Evolutionary conservation across 1,140 invertebrate genomes (phyloP).

Genomic region (Bombyx mandarina): DNA sequence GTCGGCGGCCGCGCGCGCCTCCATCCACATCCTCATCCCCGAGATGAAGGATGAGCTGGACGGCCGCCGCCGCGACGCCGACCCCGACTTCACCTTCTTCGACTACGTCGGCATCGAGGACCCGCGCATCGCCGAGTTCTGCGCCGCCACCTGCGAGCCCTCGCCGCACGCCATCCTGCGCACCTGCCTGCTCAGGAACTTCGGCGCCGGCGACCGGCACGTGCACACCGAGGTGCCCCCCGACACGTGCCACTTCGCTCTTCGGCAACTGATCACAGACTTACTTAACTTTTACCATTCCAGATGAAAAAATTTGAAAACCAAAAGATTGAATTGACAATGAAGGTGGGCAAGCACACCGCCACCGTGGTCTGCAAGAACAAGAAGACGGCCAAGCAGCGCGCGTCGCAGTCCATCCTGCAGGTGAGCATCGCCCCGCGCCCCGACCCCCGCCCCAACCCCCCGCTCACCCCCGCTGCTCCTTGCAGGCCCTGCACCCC

Average conservation of each 20-base stretch:
- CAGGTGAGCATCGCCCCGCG: constrained; percentile 65
- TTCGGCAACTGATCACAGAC: background rate
- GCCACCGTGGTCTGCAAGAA: constrained; percentile 93
- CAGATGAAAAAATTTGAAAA: constrained; percentile 87
- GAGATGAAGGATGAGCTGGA: constrained; percentile 84
- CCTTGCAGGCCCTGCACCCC: constrained; percentile 82
- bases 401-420: constrained; percentile 95
- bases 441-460: background rate
- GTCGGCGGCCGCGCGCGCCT: constrained; percentile 89
- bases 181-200: constrained; percentile 94
- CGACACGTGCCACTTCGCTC: background rate
- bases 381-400: constrained; percentile 97
- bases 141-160: constrained; percentile 94
- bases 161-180: constrained; percentile 93
- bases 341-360: constrained; percentile 94
- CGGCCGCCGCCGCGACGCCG: background rate
- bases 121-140: constrained; percentile 93
- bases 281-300: background rate
- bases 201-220: constrained; percentile 89
- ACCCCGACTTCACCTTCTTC: constrained; percentile 77
- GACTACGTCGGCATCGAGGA: constrained; percentile 95
- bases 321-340: constrained; percentile 94
- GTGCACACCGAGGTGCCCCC: constrained; percentile 84
- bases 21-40: constrained; percentile 93
- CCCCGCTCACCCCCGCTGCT: too few relatives aligned